These are phyloP conservation scores for Druon quercuslanigerum DNA, from an alignment of 1,140 invertebrate species.

Conservation along the genomic window DNA sequence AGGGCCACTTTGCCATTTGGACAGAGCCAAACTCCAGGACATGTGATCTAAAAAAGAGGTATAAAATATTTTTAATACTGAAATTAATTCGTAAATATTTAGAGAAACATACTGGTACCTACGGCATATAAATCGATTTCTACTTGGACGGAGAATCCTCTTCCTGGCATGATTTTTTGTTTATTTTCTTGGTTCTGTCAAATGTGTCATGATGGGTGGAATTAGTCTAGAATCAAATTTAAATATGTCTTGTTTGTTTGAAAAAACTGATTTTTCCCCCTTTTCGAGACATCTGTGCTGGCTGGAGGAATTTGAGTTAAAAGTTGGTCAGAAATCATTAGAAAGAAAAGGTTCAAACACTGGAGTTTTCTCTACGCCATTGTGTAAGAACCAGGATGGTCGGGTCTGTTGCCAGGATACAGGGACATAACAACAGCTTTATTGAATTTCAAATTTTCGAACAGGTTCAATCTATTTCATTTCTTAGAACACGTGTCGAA, in stretches of 20 bases:
- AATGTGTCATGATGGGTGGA: background rate
- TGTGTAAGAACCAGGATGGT: background rate
- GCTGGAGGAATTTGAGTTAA: background rate
- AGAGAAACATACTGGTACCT: slow-evolving; percentile 45
- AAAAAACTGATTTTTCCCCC: background rate
- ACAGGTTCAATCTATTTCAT: too few species aligned
- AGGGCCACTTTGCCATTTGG: slow-evolving; percentile 82
- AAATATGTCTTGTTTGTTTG: background rate
- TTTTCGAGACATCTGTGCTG: background rate
- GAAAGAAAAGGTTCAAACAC: slow-evolving; percentile 9
- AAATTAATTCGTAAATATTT: background rate
- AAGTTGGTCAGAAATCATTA: background rate
- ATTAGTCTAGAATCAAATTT: background rate
- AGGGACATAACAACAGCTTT: slow-evolving; percentile 51
- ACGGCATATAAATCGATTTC: slow-evolving; percentile 71
- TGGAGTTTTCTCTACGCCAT: background rate
- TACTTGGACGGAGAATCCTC: slow-evolving; percentile 70
- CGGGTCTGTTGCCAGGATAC: slow-evolving; percentile 59
- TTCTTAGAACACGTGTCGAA: too few species aligned
- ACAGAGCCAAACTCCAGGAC: slow-evolving; percentile 85
- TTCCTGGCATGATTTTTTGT: slow-evolving; percentile 62
- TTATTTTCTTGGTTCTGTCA: background rate
- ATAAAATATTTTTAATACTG: slow-evolving; percentile 13
- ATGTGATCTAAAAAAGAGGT: slow-evolving; percentile 77
- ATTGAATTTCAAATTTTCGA: slow-evolving; percentile 28